Conservation (phyloP, 2,888 invertebrate species). For the Xestia ashworthii region DNA sequence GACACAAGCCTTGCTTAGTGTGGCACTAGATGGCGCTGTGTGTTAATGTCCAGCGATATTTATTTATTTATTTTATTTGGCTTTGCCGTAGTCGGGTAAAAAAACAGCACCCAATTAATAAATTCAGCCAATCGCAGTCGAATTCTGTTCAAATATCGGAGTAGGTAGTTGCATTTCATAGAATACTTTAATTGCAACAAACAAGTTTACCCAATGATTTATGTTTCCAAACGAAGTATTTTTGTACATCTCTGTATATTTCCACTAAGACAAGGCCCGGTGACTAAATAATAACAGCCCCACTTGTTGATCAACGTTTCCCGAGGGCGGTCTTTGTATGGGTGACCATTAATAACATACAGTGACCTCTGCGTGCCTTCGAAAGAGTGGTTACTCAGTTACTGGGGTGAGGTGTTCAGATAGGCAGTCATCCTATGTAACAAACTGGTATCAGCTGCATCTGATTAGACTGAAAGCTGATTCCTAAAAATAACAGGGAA, state of each 20-base stretch:
- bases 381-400: not conserved
- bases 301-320: not conserved
- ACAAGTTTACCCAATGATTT: not conserved
- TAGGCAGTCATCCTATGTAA: not conserved
- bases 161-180: not conserved
- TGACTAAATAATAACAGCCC: not conserved
- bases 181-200: conserved; percentile 4
- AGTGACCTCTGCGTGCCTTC: not conserved
- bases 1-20: no score
- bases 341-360: not conserved
- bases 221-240: not conserved
- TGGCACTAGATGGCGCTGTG: no score
- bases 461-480: not conserved
- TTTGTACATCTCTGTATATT: not conserved
- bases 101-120: not conserved
- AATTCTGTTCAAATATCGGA: not conserved
- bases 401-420: not conserved
- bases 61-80: no score
- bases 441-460: not conserved
- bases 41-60: no score
- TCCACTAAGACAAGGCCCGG: no score
- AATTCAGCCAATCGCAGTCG: not conserved
- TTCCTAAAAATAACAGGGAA: not conserved
- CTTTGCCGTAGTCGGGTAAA: no score
- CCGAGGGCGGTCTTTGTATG: not conserved